A percentile compares a stretch with the other conserved stretches of the same genome.
Evolutionary conservation across 2,888 invertebrate genomes (phyloP).

Genomic region (Camponotus fellah): DNA sequence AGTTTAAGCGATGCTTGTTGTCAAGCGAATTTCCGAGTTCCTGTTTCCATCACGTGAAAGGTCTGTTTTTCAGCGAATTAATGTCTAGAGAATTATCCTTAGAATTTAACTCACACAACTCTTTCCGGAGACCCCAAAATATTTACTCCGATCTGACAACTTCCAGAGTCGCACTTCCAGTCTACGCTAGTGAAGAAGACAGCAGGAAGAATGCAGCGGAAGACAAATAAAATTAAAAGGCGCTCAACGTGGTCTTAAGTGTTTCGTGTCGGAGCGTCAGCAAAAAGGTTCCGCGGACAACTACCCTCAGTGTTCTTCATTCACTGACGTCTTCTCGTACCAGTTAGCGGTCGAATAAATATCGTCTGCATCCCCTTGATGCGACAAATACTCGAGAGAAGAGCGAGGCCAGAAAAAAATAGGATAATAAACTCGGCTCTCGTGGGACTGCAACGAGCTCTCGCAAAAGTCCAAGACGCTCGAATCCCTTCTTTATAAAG

Average conservation of each 20-base stretch:
- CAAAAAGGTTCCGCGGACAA: conserved; percentile 45
- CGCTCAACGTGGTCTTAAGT: conserved; percentile 67
- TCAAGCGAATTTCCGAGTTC: conserved; percentile 14
- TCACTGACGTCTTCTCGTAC: conserved; percentile 13
- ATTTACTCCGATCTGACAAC: conserved; percentile 58
- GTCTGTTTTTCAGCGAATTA: conserved; percentile 48
- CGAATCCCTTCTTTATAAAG: conserved; percentile 18
- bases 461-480: conserved; percentile 26
- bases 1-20: neutral
- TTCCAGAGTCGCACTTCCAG: conserved; percentile 44
- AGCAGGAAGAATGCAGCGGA: conserved; percentile 26
- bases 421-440: conserved; percentile 29
- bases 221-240: conserved; percentile 75
- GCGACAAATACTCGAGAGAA: conserved; percentile 28
- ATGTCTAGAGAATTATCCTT: conserved; percentile 25
- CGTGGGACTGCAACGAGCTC: neutral
- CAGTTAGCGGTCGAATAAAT: conserved; percentile 67
- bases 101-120: conserved; percentile 26
- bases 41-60: conserved; percentile 1
- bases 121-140: conserved; percentile 54
- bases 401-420: conserved; percentile 24
- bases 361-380: conserved; percentile 22
- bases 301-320: conserved; percentile 27
- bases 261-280: conserved; percentile 49
- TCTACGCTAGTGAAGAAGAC: conserved; percentile 37